Percentiles rank a stretch among this genome's conserved stretches.
Evolutionary conservation across 2,113 vertebrate genomes (phyloP).

Genomic region (Seriola dumerili): DNA sequence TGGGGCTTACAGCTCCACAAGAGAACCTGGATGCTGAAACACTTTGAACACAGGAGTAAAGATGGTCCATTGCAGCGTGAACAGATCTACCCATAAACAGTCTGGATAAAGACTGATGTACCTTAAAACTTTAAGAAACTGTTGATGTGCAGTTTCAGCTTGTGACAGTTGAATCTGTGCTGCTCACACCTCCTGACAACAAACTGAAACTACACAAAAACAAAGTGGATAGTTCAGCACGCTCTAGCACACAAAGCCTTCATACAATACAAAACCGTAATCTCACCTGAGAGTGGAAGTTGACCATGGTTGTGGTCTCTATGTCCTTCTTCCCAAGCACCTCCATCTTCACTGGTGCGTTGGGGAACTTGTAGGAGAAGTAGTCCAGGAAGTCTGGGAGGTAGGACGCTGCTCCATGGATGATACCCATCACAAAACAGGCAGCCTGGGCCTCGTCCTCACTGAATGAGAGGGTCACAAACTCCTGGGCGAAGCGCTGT

Average conservation of each 20-base stretch:
- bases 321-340: constrained; percentile 99
- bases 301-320: constrained; percentile 98
- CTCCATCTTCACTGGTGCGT: constrained; percentile 98
- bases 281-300: constrained; percentile 98
- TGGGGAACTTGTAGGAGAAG: constrained; percentile 98
- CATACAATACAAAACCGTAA: not conserved
- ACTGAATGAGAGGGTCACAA: constrained; percentile 94
- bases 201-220: constrained; percentile 25
- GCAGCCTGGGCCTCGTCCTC: constrained; percentile 92
- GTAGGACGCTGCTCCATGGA: constrained; percentile 97
- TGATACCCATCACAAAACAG: constrained; percentile 96
- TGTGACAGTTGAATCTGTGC: constrained; percentile 13
- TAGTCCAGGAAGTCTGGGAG: constrained; percentile 99
- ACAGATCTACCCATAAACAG: not conserved
- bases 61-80: too few species aligned
- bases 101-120: constrained; percentile 12
- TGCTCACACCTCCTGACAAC: constrained; percentile 35
- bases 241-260: not conserved
- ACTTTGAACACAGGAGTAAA: not conserved
- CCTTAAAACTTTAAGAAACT: not conserved
- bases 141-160: constrained; percentile 24
- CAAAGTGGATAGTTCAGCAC: constrained; percentile 7
- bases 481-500: constrained; percentile 85
- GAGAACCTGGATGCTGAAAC: constrained; percentile 2
- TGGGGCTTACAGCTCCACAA: not conserved